phyloP scores from a whole-genome alignment of 2,113 vertebrate species.

The Lates calcarifer region DNA sequence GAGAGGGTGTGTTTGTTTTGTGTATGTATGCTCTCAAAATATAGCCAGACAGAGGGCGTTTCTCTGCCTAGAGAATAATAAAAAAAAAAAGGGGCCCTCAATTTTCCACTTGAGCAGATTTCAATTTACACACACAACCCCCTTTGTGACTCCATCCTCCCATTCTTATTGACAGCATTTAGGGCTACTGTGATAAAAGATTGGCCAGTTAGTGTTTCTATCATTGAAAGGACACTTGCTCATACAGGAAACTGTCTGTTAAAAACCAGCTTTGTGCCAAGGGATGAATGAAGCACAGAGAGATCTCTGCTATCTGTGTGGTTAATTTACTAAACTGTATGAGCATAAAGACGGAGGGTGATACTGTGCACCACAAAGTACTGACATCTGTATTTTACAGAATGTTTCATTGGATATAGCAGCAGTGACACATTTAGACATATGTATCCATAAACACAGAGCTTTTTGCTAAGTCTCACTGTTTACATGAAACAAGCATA shows the following conservation, averaged over 20 bases:
- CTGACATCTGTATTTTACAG: not conserved
- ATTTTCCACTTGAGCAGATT: constrained; percentile 82
- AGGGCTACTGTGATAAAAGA: constrained; percentile 69
- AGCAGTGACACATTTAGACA: not conserved
- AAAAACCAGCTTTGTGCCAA: not conserved
- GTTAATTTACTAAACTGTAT: not conserved
- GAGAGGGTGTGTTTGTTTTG: constrained; percentile 60
- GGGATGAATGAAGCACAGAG: constrained; percentile 2
- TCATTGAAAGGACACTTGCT: constrained; percentile 26
- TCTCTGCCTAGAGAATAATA: constrained; percentile 61
- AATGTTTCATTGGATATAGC: not conserved
- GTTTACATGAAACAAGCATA: not conserved
- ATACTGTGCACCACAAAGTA: not conserved
- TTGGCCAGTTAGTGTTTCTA: constrained; percentile 55
- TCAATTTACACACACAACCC: constrained; percentile 74
- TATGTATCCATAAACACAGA: not conserved
- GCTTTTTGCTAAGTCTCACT: not conserved
- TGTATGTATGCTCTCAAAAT: constrained; percentile 45
- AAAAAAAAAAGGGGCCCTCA: constrained; percentile 70
- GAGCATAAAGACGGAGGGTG: not conserved
- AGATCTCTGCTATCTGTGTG: not conserved
- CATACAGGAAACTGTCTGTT: constrained; percentile 2
- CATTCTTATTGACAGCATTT: constrained; percentile 73
- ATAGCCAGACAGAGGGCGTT: constrained; percentile 52
- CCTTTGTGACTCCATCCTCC: constrained; percentile 55